phyloP scores from a whole-genome alignment of 1,140 invertebrate genomes.

The Lineus longissimus region DNA sequence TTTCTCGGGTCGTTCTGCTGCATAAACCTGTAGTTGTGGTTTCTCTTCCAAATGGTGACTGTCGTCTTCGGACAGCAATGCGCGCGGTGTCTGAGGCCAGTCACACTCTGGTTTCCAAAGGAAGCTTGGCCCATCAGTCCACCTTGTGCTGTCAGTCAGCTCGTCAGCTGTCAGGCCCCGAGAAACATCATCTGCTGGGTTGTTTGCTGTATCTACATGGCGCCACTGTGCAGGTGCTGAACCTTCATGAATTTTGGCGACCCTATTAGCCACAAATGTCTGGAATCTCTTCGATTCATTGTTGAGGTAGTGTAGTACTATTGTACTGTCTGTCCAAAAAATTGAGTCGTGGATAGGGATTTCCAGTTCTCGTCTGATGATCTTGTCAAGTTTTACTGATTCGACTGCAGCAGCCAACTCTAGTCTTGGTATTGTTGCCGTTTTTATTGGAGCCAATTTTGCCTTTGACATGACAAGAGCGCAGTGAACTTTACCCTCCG shows the following conservation, averaged over 20 bases:
- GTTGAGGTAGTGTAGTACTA: conserved; percentile 13
- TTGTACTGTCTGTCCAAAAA: conserved; percentile 23
- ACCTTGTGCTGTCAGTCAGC: not conserved
- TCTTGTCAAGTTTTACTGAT: conserved; percentile 11
- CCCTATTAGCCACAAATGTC: conserved; percentile 16
- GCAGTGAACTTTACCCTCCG: conserved; percentile 1
- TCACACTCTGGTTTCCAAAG: not conserved
- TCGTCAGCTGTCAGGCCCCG: conserved; percentile 10
- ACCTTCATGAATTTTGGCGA: conserved; percentile 10
- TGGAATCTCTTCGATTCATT: conserved; percentile 16
- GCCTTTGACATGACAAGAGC: conserved; percentile 15
- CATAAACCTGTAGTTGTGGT: too few species aligned
- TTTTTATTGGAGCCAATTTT: conserved; percentile 10
- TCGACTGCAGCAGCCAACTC: conserved; percentile 9
- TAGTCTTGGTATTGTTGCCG: conserved; percentile 17
- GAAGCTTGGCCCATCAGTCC: conserved; percentile 16
- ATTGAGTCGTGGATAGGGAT: not conserved
- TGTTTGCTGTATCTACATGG: conserved; percentile 10
- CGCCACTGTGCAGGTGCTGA: conserved; percentile 13
- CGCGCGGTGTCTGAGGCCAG: not conserved
- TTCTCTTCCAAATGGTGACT: too few species aligned
- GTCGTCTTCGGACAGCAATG: not conserved
- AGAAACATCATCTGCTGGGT: conserved; percentile 23
- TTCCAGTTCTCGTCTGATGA: conserved; percentile 12
- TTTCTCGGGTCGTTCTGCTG: too few species aligned